Percentiles rank a stretch among this genome's conserved stretches.
These are phyloP conservation scores for Lithosia quadra DNA, from an alignment of 2,888 invertebrate species.

Conservation along the genomic window DNA sequence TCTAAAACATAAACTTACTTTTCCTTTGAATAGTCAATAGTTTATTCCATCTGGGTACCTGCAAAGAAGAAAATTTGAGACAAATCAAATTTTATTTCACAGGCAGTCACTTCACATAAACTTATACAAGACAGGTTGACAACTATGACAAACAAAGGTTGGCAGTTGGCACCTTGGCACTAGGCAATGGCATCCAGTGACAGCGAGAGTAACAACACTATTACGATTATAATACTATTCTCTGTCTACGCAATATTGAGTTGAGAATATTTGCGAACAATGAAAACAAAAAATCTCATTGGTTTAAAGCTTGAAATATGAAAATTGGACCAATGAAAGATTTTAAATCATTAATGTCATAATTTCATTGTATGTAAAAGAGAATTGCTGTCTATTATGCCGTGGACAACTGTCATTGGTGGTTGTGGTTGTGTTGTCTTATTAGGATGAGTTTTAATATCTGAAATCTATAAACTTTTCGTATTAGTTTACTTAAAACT, in stretches of 20 bases:
- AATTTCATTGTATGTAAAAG: not conserved
- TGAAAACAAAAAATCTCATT: not conserved
- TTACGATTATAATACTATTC: too few relatives aligned
- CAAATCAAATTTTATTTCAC: conserved; percentile 33
- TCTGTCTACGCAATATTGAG: too few relatives aligned
- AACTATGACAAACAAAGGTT: conserved; percentile 25
- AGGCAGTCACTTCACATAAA: conserved; percentile 23
- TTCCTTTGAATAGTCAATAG: conserved; percentile 13
- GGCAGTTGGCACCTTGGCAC: too few relatives aligned
- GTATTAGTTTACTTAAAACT: conserved; percentile 33
- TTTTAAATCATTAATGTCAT: not conserved
- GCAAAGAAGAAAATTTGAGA: conserved; percentile 25
- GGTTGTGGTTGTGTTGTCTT: conserved; percentile 53
- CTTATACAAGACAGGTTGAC: conserved; percentile 19
- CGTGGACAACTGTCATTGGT: conserved; percentile 82
- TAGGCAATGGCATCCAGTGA: too few relatives aligned
- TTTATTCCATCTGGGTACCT: conserved; percentile 44
- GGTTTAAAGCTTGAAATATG: not conserved
- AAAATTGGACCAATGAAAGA: not conserved
- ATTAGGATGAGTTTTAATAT: conserved; percentile 53
- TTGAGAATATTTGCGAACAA: too few relatives aligned
- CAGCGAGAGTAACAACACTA: not conserved
- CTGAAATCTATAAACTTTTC: conserved; percentile 41
- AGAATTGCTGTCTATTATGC: conserved; percentile 38
- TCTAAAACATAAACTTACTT: conserved; percentile 15